phyloP scores from a whole-genome alignment of 2,113 vertebrate species.

The Oncorhynchus kisutch region DNA sequence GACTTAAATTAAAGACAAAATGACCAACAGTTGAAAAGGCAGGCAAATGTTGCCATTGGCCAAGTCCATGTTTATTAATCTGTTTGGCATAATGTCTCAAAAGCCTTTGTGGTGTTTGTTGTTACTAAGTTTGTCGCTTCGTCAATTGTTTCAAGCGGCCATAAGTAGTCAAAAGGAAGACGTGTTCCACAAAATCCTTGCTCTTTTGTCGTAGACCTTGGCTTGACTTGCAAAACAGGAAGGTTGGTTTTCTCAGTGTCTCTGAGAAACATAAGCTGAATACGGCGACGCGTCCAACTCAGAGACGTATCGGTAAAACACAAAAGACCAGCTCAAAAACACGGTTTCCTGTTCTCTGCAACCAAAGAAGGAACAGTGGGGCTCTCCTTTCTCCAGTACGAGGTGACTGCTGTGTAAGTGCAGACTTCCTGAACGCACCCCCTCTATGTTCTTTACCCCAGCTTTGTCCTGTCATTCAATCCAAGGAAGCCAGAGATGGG shows the following conservation, averaged over 20 bases:
- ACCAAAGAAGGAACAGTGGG: constrained; percentile 6
- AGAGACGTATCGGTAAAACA: background rate
- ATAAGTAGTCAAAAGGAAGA: constrained; percentile 60
- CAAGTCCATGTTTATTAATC: constrained; percentile 35
- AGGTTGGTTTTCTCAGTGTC: constrained; percentile 22
- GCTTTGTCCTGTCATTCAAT: constrained; percentile 33
- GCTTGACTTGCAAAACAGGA: constrained; percentile 53
- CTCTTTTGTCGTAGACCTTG: constrained; percentile 60
- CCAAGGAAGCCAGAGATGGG: constrained; percentile 38
- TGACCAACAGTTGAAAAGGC: constrained; percentile 31
- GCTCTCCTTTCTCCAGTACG: constrained; percentile 61
- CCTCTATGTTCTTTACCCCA: constrained; percentile 1
- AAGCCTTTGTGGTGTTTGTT: constrained; percentile 31
- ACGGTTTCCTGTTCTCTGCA: constrained; percentile 13
- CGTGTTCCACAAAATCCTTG: constrained; percentile 12
- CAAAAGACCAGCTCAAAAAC: constrained; percentile 38
- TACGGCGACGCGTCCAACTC: constrained; percentile 23
- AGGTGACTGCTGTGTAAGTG: constrained; percentile 55
- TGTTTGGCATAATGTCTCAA: constrained; percentile 44
- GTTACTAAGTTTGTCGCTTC: constrained; percentile 29
- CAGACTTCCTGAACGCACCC: constrained; percentile 23
- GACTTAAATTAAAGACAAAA: constrained; percentile 30
- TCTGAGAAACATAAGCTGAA: constrained; percentile 38
- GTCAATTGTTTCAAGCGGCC: constrained; percentile 30
- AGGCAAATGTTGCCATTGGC: constrained; percentile 20